Evolutionary conservation across 2,888 invertebrate genomes (phyloP), one percentile per base, ranked within the genome.

Genomic region (Ophion ventricosus): DNA sequence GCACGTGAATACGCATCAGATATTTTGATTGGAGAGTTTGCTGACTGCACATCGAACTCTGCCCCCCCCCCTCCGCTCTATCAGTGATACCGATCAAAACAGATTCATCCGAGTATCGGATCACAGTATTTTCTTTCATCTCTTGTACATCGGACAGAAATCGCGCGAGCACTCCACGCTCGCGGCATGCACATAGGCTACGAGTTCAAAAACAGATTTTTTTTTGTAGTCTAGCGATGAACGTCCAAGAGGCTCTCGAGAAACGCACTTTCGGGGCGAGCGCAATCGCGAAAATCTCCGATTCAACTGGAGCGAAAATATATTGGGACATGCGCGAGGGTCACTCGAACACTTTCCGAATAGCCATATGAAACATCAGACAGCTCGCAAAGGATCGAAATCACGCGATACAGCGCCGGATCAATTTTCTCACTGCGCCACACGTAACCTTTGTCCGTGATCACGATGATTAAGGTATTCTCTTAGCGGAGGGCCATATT

Each of bases 161-260:
- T 57, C 49, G 61, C 40, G 17, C 26, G 40, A 66, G 40, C 40
- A 35, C 40, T 66, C 23, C 49, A 14, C 14, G 63, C 29, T 17
- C 74, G 3, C 35, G 35, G n/a, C n/a, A n/a, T n/a, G n/a, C n/a
- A n/a, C n/a, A n/a, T n/a, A n/a, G n/a, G 35, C 4, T 35, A 8
- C 3, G 17, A 49, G 40, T 29, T 23, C 17, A 54, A 72, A 59
- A n/a, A 76, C 64, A 82, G 73, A n/a, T 25, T 29, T 67, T 43
- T 82, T 80, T 74, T 83, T 64, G 43, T 26, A 35, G 35, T 35
- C 35, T 3, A 35, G 35, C 35, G 35, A 35, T 69, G 73, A 78
- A 79, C 67, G 67, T 35, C 87, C 89, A 90, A 91, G 91, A 90
- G 90, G 88, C 89, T 90, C 91, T 92, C 88, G 90, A 91, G 85